phyloP scores from a whole-genome alignment of 2,888 invertebrate genomes.

The Macropis europaea region DNA sequence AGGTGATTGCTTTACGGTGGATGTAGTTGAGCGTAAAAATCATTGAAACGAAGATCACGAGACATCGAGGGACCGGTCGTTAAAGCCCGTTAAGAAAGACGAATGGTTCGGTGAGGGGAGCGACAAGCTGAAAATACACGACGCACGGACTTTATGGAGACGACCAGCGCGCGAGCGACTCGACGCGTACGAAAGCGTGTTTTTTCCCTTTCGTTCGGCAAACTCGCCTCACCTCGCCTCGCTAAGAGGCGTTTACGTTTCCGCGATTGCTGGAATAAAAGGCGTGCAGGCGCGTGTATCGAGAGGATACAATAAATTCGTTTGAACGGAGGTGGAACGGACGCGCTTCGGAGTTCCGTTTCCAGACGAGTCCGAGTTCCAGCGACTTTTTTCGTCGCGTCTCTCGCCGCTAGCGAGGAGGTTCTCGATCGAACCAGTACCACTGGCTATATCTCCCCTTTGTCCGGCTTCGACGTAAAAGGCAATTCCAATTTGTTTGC shows the following conservation, averaged over 20 bases:
- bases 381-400: not conserved
- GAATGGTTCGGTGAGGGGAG: slow-evolving; percentile 1
- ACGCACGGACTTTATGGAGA: slow-evolving; percentile 14
- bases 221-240: not conserved
- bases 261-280: slow-evolving; percentile 33
- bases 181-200: not conserved
- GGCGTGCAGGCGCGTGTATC: slow-evolving; percentile 2
- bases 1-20: slow-evolving; percentile 17
- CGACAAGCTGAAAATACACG: slow-evolving; percentile 24
- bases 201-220: not conserved
- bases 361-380: slow-evolving; percentile 2
- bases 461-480: slow-evolving; percentile 57
- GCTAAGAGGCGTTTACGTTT: slow-evolving; percentile 43
- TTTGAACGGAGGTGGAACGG: slow-evolving; percentile 17
- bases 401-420: slow-evolving; percentile 4
- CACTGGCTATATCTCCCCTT: slow-evolving; percentile 22
- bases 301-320: slow-evolving; percentile 44
- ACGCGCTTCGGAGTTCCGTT: slow-evolving; percentile 22
- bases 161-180: slow-evolving; percentile 23
- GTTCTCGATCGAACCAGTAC: not conserved
- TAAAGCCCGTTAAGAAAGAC: slow-evolving; percentile 22
- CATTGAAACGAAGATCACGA: not conserved
- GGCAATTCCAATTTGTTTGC: slow-evolving; percentile 73
- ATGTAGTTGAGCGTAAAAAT: slow-evolving; percentile 24
- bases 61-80: slow-evolving; percentile 9